Base-by-base conservation (phyloP, 2,113 vertebrate genomes). In the Leucopsar rothschildi region DNA sequence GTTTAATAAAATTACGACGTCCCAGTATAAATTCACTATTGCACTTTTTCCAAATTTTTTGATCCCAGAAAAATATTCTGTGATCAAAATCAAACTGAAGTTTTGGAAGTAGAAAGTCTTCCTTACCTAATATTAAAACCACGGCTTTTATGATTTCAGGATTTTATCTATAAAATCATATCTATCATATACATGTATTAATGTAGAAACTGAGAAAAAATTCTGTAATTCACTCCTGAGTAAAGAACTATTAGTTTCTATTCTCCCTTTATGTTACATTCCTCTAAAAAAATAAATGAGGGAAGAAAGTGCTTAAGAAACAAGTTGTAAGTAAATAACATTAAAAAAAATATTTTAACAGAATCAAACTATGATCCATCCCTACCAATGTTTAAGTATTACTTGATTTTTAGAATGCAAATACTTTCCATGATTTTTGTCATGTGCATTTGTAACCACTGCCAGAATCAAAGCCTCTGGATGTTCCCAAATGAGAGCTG, bases 1-100 rank as follows among this genome's bases (percentile, higher is more conserved):
- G 10, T 75, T 84, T 96, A 82, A 71, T 86, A 90, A 87, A 93
- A 93, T 50, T 17, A 87, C 91, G 78, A 78, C 40, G 39, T 95
- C 47, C 28, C 59, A 49, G 15, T 82, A 56, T 75, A 90, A 89
- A 37, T 82, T 50, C 49, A 65, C 52, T 78, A 42, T 56, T 95
- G 80, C 64, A 16, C 68, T 57, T 94, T 25, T 44, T 39, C 11
- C 10, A 19, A n/a, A 44, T 88, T 49, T 80, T 83, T 94, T 72
- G 35, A 95, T 90, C 78, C n/a, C 52, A 64, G 28, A 42, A 86
- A 81, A 93, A 81, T 22, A 22, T 70, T 35, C 37, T 12, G 3
- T 35, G 18, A 64, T 65, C 42, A 77, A 92, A 93, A 96, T 61
- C 64, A 95, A 84, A 69, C 42, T 60, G 18, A 88, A 11, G 15